These are phyloP conservation scores for Dendrocincla tyrannina DNA, from an alignment of 2,797 vertebrate species.

Conservation along the genomic window DNA sequence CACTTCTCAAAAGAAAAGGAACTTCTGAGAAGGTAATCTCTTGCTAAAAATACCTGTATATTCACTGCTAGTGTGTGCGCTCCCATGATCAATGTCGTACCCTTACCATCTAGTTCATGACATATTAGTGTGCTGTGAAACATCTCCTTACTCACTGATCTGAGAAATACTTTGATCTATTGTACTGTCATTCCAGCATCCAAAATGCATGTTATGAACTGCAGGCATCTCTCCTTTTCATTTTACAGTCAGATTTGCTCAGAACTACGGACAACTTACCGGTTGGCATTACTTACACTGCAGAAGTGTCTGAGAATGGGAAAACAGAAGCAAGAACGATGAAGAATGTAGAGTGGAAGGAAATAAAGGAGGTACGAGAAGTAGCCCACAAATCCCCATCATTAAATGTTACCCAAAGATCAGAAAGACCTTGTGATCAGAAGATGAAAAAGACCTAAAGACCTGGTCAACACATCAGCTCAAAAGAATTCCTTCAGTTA, in stretches of 20 bases:
- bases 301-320: background rate
- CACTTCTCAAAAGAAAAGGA: background rate
- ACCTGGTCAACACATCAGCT: background rate
- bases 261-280: background rate
- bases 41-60: background rate
- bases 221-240: background rate
- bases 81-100: background rate
- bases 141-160: background rate
- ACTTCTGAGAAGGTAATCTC: background rate
- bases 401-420: background rate
- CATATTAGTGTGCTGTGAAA: background rate
- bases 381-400: background rate
- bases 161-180: background rate
- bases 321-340: background rate
- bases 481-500: background rate
- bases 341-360: background rate
- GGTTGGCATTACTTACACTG: background rate
- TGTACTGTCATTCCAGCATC: background rate
- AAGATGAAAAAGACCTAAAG: background rate
- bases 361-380: background rate
- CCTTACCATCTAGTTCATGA: background rate
- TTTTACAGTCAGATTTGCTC: background rate
- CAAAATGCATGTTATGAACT: background rate
- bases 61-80: background rate
- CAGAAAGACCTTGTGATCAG: background rate